These are phyloP conservation scores for Amniataba percoides DNA, from an alignment of 2,797 vertebrate species.

Conservation along the genomic window DNA sequence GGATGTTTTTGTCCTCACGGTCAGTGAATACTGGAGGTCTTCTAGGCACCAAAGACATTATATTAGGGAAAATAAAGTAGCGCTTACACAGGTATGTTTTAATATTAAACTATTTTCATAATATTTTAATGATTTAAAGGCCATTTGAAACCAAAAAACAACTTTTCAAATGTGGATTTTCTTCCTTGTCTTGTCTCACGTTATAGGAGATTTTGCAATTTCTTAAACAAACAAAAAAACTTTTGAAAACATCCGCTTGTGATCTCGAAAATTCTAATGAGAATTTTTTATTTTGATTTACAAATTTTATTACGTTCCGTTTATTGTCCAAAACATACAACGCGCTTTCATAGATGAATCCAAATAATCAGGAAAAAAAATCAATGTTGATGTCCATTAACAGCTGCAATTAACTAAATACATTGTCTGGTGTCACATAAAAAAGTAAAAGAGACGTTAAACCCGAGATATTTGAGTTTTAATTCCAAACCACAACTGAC, in stretches of 20 bases:
- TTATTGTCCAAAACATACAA: background rate
- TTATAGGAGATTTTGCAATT: background rate
- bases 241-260: background rate
- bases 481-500: background rate
- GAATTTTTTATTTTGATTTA: no score
- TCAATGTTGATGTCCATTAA: background rate
- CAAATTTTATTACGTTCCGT: no score
- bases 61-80: background rate
- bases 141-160: no score
- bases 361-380: background rate
- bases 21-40: background rate
- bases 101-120: background rate
- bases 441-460: background rate
- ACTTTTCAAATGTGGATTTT: background rate
- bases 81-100: background rate
- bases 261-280: background rate
- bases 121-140: background rate
- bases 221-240: no score
- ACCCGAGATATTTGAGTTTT: conserved; percentile 5
- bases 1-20: background rate
- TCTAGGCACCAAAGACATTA: background rate
- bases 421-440: background rate
- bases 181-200: background rate
- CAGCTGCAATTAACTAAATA: background rate
- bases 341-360: no score